Base-by-base conservation (phyloP, 2,888 invertebrate species). In the Polydrusus tereticollis region DNA sequence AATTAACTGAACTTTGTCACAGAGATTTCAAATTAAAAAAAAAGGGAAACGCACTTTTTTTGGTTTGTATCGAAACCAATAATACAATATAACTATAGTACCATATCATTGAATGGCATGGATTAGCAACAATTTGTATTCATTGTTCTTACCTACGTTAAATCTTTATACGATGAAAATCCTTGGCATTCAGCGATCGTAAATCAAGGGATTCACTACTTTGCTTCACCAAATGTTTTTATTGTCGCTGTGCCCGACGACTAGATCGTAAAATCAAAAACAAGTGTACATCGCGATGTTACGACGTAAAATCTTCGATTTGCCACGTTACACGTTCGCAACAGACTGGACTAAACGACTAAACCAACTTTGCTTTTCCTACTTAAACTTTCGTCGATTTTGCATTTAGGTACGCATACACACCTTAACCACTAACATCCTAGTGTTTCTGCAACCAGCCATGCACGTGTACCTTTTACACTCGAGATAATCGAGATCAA, bases 311-410 rank as follows among this genome's bases (percentile, higher is more conserved):
- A n/a, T 16, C 29, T 18, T 55, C 29, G 21, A 16, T 55, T 29
- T 55, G 52, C 52, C 52, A 55, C 52, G 52, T 55, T 55, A 29
- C 29, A 55, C 52, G 52, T 29, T 29, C 52, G 29, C 29, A 55
- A 26, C 29, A 26, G 16, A 55, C n/a, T n/a, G n/a, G n/a, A n/a
- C n/a, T n/a, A n/a, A n/a, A n/a, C n/a, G n/a, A n/a, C 52, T 55
- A 29, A 55, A 23, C 23, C 23, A 21, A 23, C 16, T 55, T 29
- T 55, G 14, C 29, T 8, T 52, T 26, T 52, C 20, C 26, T 38
- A 33, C 33, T 36, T 36, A n/a, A n/a, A 29, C 52, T 14, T 55
- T 55, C 52, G 52, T 18, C 16, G 29, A 55, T 55, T 55, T 55
- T 29, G 52, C 52, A 55, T 29, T n/a, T 55, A 55, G 52, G 52